phyloP scores from a whole-genome alignment of 1,140 invertebrate species.

The Zeugodacus cucurbitae region DNA sequence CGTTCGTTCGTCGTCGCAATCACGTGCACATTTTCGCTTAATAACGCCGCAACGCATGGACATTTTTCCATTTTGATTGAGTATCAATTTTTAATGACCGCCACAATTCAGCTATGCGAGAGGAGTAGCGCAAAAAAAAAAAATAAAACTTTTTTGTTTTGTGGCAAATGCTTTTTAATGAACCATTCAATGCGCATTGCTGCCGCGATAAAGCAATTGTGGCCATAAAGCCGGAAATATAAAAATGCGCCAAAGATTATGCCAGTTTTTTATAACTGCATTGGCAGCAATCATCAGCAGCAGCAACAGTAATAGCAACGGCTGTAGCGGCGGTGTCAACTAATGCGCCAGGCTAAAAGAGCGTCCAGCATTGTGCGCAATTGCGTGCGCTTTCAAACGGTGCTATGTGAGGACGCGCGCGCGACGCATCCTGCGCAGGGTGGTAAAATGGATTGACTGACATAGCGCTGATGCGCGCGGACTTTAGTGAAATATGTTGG shows the following conservation, averaged over 20 bases:
- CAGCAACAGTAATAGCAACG: neutral
- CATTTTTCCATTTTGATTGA: slow-evolving; percentile 37
- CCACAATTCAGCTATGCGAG: neutral
- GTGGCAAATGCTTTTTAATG: slow-evolving; percentile 31
- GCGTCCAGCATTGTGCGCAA: neutral
- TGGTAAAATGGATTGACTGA: neutral
- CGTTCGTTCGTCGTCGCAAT: neutral
- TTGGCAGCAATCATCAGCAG: neutral
- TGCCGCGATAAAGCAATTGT: slow-evolving; percentile 28
- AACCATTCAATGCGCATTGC: slow-evolving; percentile 25
- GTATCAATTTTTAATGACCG: slow-evolving; percentile 38
- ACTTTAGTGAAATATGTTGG: neutral
- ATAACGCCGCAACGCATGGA: neutral
- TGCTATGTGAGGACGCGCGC: neutral
- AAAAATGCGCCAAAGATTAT: slow-evolving; percentile 37
- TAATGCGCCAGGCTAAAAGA: neutral
- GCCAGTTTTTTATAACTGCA: slow-evolving; percentile 35
- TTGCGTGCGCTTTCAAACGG: slow-evolving; percentile 27
- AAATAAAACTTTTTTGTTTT: neutral
- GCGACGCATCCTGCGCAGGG: neutral
- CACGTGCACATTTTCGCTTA: slow-evolving; percentile 33
- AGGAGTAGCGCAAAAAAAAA: neutral
- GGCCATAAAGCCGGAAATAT: slow-evolving; percentile 33
- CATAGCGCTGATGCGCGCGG: neutral
- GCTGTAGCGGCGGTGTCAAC: slow-evolving; percentile 13